Evolutionary conservation across 2,797 vertebrate genomes (phyloP).

Genomic region (Bradypus variegatus): DNA sequence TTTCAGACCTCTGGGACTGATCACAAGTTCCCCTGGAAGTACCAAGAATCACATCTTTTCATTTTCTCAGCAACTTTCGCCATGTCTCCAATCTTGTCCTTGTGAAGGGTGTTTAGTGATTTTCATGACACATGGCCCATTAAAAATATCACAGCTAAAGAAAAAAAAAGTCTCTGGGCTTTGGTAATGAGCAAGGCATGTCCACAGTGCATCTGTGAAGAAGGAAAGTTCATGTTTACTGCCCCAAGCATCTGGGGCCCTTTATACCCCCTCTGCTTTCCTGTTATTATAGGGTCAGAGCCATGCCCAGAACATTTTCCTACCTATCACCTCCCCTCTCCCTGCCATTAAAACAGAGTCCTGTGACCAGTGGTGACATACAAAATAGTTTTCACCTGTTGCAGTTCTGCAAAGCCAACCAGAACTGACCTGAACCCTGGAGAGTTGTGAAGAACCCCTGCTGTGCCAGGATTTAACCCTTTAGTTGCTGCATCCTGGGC

Average conservation of each 20-base stretch:
- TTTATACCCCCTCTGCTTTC: not conserved
- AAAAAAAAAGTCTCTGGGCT: not conserved
- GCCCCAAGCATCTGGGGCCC: not conserved
- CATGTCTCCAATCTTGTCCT: not conserved
- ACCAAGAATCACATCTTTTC: not conserved
- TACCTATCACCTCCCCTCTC: not conserved
- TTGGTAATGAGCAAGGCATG: not conserved
- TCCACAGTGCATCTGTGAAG: not conserved
- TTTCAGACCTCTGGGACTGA: not conserved
- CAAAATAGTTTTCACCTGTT: not conserved
- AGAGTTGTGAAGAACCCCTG: not conserved
- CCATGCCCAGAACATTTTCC: not conserved
- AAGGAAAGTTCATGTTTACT: not conserved
- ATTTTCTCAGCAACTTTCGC: not conserved
- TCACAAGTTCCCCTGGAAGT: not conserved
- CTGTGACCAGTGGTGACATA: not conserved
- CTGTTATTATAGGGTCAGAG: too few relatives aligned
- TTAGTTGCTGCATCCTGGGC: not conserved
- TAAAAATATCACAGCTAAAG: not conserved
- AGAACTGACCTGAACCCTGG: not conserved
- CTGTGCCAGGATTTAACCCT: not conserved
- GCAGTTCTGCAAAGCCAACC: not conserved
- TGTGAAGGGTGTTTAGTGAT: not conserved
- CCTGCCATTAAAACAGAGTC: not conserved
- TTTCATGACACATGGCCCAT: not conserved